Conservation (phyloP, 2,888 invertebrate species). For the Heliconius aoede region DNA sequence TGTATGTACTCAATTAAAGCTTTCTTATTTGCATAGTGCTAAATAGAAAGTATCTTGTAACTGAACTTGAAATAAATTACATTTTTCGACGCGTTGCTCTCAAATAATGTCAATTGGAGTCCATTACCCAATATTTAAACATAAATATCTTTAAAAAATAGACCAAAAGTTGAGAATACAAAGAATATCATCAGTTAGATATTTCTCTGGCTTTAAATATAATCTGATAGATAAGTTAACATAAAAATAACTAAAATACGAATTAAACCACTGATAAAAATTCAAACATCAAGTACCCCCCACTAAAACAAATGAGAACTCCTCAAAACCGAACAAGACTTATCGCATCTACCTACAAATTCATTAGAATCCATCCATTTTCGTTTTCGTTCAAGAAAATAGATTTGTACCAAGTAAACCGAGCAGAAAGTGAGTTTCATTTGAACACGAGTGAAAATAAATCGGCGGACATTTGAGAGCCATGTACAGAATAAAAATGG, state of each 20-base stretch:
- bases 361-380: conserved; percentile 37
- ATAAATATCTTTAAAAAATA: not conserved
- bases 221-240: not conserved
- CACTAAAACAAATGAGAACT: not conserved
- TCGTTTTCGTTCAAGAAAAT: conserved; percentile 50
- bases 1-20: not conserved
- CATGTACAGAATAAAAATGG: conserved; percentile 60
- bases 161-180: not conserved
- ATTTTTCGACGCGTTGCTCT: not conserved
- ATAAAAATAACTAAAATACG: not conserved
- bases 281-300: not conserved
- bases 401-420: conserved; percentile 57
- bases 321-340: conserved; percentile 18
- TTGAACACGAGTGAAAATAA: conserved; percentile 69
- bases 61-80: not conserved
- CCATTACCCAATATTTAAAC: not conserved
- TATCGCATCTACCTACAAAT: not conserved
- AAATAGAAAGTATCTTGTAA: not conserved
- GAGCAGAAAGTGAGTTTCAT: conserved; percentile 74
- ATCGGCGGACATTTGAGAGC: conserved; percentile 59
- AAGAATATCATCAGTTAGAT: not conserved
- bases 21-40: not conserved
- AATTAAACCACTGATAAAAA: conserved; percentile 3
- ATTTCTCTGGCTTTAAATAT: not conserved
- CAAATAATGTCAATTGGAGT: not conserved